Evolutionary conservation across 2,113 vertebrate genomes (phyloP).

Genomic region (Oncorhynchus clarkii): DNA sequence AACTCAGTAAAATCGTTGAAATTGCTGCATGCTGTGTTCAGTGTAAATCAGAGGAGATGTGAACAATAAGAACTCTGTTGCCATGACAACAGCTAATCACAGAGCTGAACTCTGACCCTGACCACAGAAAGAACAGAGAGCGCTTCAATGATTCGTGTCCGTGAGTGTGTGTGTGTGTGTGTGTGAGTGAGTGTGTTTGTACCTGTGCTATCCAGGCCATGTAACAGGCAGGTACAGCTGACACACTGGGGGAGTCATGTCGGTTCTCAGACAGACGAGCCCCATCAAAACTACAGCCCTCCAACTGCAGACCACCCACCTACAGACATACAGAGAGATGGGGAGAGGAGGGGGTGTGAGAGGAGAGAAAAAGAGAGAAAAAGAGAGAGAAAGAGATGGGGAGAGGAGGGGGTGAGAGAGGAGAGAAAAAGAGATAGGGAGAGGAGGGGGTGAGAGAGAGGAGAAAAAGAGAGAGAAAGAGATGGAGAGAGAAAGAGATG

Average conservation of each 20-base stretch:
- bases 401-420: background rate
- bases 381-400: background rate
- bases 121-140: no score
- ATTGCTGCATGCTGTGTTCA: no score
- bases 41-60: no score
- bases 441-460: no score
- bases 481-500: background rate
- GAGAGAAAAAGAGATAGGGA: no score
- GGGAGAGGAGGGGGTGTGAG: background rate
- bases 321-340: conserved; percentile 39
- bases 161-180: background rate
- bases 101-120: no score
- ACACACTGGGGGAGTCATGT: conserved; percentile 92
- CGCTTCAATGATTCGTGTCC: no score
- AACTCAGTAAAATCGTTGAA: no score
- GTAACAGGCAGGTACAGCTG: conserved; percentile 85
- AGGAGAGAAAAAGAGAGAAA: background rate
- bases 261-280: conserved; percentile 87
- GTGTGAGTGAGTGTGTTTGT: conserved; percentile 32
- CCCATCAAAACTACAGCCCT: conserved; percentile 94
- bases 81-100: no score
- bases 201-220: conserved; percentile 97
- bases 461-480: background rate
- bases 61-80: no score
- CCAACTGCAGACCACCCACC: conserved; percentile 89